These are phyloP conservation scores for Podarcis cretensis DNA, from an alignment of 2,113 vertebrate genomes.

Conservation along the genomic window DNA sequence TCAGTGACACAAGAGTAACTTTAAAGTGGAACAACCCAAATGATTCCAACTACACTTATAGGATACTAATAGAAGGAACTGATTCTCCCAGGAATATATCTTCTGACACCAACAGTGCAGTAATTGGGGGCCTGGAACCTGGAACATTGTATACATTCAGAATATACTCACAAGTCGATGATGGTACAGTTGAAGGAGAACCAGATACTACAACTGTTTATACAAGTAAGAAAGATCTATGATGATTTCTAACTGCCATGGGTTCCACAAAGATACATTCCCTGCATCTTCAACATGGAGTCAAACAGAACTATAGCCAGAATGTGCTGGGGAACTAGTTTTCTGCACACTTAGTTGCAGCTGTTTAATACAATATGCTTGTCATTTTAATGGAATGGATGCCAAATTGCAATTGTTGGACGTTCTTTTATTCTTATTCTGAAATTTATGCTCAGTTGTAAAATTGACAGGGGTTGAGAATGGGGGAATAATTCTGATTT, in stretches of 20 bases:
- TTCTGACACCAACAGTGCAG: neutral
- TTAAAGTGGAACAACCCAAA: conserved; percentile 37
- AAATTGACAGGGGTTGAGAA: too few relatives aligned
- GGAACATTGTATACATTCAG: conserved; percentile 27
- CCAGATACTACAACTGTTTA: accelerated
- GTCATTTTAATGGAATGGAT: neutral
- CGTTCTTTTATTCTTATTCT: neutral
- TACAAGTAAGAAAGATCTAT: neutral
- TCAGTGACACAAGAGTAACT: neutral
- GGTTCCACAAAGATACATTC: too few relatives aligned
- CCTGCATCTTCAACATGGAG: neutral
- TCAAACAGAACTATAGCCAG: neutral
- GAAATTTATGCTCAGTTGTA: neutral
- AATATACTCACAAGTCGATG: conserved; percentile 33
- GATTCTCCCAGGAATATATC: accelerated
- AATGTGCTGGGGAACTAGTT: neutral
- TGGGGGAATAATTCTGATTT: too few relatives aligned
- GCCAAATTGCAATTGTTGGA: neutral
- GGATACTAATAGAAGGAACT: accelerated
- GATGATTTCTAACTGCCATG: neutral
- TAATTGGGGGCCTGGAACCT: conserved; percentile 4
- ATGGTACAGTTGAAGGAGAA: conserved; percentile 21
- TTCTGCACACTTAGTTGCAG: neutral
- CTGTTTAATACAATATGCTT: neutral
- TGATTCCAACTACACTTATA: neutral